Base-by-base conservation (phyloP, 1,140 invertebrate species). In the Trachymyrmex cornetzi region DNA sequence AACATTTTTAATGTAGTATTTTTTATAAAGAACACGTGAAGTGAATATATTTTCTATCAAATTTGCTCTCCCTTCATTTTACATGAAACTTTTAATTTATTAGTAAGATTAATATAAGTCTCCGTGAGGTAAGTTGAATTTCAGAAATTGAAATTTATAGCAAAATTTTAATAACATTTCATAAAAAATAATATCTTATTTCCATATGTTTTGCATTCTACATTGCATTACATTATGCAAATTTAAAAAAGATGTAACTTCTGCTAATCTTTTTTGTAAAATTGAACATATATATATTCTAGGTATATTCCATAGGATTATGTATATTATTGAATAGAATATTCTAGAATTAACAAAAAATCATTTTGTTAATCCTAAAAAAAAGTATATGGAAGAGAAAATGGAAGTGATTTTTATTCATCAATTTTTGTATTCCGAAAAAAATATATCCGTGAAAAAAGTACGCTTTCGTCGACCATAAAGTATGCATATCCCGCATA, bases 401-500 rank as follows among this genome's bases (percentile, higher is more conserved):
- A 77, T 38, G 0, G 59, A 59, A 2, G 3, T 16, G 22, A 16
- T 1, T 16, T 30, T 72, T 12, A 12, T 72, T 2, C 22, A 30
- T 30, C 57, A 19, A 77, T 27, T 86, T 87, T 89, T 87, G 74
- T 85, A 90, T 89, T 90, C 86, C 57, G 6, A 55, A 86, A 90
- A 59, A 6, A 6, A 59, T 6, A 6, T 67, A 27, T 85, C 44
- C 57, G 57, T 69, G 44, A 64, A 88, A 86, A 66, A 89, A 79
- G 48, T 64, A 66, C 64, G 77, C 44, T 63, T 50, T 24, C n/a
- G 53, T 63, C 19, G 48, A 27, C 77, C 77, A 63, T 59, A 48
- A 77, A 71, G 48, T 27, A 66, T 63, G 77, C 81, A 86, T 91
- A 84, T 89, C 53, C 55, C 57, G 87, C 82, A 89, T 92, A 86